Base-by-base conservation (phyloP, 2,797 vertebrate genomes). In the Pangasius krempfi region DNA sequence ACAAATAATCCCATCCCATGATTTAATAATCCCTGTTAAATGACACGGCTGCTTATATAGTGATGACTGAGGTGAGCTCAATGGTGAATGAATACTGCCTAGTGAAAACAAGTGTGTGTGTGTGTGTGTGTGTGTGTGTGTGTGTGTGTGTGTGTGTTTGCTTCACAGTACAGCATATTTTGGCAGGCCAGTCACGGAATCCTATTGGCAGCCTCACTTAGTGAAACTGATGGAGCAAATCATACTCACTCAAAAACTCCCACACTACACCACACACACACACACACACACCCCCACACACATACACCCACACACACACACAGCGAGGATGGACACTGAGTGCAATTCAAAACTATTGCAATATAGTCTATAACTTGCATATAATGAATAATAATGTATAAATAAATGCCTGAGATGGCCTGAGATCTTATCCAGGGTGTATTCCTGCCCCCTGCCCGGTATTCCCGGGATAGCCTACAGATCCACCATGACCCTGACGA, bases 151-250 rank as follows among this genome's bases (percentile, higher is more conserved):
- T 3, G 22, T 81, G 18, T 86, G 50, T 72, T 40, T 82, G 52
- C 78, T 37, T 44, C 44, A 40, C 44, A 64, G 79, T 68, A 54
- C 54, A 54, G 5, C 20, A 37, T 79, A 66, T 87, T 79, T 87
- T 81, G 56, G 66, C 86, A 85, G n/a, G 66, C 82, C 20, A 73
- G 86, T 89, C 86, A 85, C 83, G 86, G 37, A 87, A 60, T 84
- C 52, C 58, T 81, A 88, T 86, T 90, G 86, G 89, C 86, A 88
- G 50, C 37, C 56, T 86, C 82, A 88, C 44, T 89, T 88, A 86
- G 82, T 64, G 72, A 87, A 90, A 86, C 86, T 88, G 86, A 86
- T 84, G 87, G 86, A 87, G 73, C 89, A 87, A 81, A 87, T 89
- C 82, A 88, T 85, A 85, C 75, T 89, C 86, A 87, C 64, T 89